A percentile compares a stretch with the other conserved stretches of the same genome.
These are phyloP conservation scores for Coleophora deauratella DNA, from an alignment of 2,888 invertebrate species.

Conservation along the genomic window DNA sequence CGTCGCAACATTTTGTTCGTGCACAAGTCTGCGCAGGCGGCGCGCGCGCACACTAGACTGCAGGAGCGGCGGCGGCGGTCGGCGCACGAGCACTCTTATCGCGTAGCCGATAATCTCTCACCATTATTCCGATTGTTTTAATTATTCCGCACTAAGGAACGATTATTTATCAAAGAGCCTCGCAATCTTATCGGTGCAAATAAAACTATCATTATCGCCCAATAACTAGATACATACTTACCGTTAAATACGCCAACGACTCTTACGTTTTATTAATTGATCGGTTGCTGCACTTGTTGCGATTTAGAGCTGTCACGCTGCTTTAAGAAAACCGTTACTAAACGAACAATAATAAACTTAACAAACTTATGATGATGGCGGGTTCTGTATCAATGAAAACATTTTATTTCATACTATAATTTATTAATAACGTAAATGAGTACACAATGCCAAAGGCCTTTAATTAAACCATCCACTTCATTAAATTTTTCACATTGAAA, in stretches of 20 bases:
- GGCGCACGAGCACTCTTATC: slow-evolving; percentile 54
- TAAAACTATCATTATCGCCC: slow-evolving; percentile 47
- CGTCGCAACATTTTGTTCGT: slow-evolving; percentile 1
- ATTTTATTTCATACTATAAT: slow-evolving; percentile 63
- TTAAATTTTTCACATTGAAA: slow-evolving; percentile 65
- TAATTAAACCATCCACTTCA: slow-evolving; percentile 70
- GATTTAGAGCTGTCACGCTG: not conserved
- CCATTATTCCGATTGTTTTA: slow-evolving; percentile 69
- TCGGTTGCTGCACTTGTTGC: too few relatives aligned
- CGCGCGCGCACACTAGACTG: too few relatives aligned
- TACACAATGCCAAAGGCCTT: slow-evolving; percentile 74
- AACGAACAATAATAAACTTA: slow-evolving; percentile 4
- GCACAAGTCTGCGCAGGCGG: too few relatives aligned
- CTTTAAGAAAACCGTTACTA: not conserved
- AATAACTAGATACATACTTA: too few relatives aligned
- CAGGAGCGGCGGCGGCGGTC: slow-evolving; percentile 41
- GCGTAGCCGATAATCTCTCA: slow-evolving; percentile 56
- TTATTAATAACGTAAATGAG: slow-evolving; percentile 76
- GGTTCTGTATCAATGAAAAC: slow-evolving; percentile 26
- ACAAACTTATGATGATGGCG: not conserved
- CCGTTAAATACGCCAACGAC: too few relatives aligned
- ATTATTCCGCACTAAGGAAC: slow-evolving; percentile 63
- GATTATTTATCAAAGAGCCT: slow-evolving; percentile 59
- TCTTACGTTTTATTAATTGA: too few relatives aligned
- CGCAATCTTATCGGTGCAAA: slow-evolving; percentile 63